These are phyloP conservation scores for Rhyacophila evoluta DNA, from an alignment of 2,888 invertebrate species.

Conservation along the genomic window DNA sequence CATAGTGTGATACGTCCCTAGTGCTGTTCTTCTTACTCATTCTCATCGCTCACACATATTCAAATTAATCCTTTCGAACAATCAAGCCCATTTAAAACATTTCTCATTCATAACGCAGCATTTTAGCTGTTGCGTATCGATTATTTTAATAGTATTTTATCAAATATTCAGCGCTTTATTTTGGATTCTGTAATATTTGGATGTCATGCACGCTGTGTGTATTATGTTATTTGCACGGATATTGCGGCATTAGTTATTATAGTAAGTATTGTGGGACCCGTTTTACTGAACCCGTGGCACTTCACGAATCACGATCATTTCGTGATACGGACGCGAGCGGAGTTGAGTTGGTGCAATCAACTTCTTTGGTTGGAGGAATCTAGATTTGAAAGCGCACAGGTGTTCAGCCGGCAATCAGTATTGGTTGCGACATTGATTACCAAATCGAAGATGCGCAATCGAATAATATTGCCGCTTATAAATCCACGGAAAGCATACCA, in stretches of 20 bases:
- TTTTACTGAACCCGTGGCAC: not conserved
- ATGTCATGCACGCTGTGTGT: not conserved
- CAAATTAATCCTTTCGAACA: too few relatives aligned
- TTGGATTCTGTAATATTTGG: not conserved
- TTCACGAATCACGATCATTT: slow-evolving; percentile 27
- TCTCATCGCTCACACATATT: too few relatives aligned
- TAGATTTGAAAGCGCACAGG: slow-evolving; percentile 6
- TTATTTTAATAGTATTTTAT: too few relatives aligned
- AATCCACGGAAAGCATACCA: too few relatives aligned
- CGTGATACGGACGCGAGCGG: not conserved
- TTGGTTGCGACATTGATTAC: not conserved
- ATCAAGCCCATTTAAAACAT: too few relatives aligned
- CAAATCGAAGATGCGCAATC: slow-evolving; percentile 11
- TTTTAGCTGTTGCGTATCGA: too few relatives aligned
- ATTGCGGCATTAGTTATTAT: slow-evolving; percentile 17
- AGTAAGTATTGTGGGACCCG: not conserved
- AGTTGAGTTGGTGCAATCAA: not conserved
- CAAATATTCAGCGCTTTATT: too few relatives aligned
- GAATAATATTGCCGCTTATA: not conserved
- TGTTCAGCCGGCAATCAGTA: not conserved
- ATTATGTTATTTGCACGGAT: not conserved
- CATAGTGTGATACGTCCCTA: too few relatives aligned
- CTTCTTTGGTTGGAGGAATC: not conserved
- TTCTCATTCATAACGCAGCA: too few relatives aligned
- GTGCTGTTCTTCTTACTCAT: too few relatives aligned